phyloP scores from a whole-genome alignment of 2,888 invertebrate species.

The Rhagophthalmus giganteus region DNA sequence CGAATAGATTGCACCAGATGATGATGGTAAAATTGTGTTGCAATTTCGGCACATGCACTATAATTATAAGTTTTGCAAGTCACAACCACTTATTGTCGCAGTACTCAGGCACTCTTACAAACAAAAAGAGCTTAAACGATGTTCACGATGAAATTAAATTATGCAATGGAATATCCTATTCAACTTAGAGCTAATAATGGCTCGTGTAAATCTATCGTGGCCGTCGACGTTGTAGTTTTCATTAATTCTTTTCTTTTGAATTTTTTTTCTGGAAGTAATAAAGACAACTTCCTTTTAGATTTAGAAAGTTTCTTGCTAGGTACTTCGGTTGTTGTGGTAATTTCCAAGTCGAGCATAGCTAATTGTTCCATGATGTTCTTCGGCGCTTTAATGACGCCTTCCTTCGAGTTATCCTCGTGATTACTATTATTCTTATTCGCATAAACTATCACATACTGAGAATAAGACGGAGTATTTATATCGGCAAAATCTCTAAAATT shows the following conservation, averaged over 20 bases:
- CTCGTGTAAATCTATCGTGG: constrained; percentile 64
- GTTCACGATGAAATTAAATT: constrained; percentile 4
- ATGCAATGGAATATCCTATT: constrained; percentile 36
- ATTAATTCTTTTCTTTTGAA: constrained; percentile 53
- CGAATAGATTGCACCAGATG: too few species aligned
- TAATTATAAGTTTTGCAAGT: neutral
- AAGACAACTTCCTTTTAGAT: constrained; percentile 67
- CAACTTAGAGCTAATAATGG: constrained; percentile 71
- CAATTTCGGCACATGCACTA: neutral
- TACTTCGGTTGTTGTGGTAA: constrained; percentile 34
- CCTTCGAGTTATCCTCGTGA: constrained; percentile 59
- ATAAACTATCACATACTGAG: constrained; percentile 81
- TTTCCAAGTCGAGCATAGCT: constrained; percentile 69
- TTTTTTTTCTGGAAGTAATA: constrained; percentile 60
- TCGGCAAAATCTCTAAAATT: constrained; percentile 90
- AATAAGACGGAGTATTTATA: constrained; percentile 82
- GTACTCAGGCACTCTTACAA: constrained; percentile 23
- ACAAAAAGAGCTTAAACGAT: constrained; percentile 12
- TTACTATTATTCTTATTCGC: constrained; percentile 76
- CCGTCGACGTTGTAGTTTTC: constrained; percentile 17
- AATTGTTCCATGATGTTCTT: constrained; percentile 84
- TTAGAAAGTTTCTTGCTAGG: constrained; percentile 60
- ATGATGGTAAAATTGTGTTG: neutral
- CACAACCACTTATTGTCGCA: neutral
- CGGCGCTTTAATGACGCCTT: constrained; percentile 58